phyloP scores from a whole-genome alignment of 2,888 invertebrate genomes.

The Drosophila trichaetosa region DNA sequence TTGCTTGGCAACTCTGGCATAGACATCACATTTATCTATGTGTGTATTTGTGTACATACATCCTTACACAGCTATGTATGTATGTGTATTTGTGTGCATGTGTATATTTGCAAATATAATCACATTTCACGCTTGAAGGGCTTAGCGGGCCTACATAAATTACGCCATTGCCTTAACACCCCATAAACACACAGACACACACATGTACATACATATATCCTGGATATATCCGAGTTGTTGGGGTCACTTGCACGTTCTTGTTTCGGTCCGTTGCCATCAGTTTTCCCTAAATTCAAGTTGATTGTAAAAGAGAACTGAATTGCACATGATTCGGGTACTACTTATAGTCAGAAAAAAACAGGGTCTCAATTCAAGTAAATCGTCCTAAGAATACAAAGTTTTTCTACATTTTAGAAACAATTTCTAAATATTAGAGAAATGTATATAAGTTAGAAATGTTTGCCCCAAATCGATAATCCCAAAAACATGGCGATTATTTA shows the following conservation, averaged over 20 bases:
- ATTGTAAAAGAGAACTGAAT: neutral
- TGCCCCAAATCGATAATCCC: neutral
- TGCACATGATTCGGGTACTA: neutral
- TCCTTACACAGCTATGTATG: conserved; percentile 19
- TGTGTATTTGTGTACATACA: neutral
- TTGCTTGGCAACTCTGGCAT: conserved; percentile 36
- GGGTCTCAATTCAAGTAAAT: neutral
- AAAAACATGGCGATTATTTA: neutral
- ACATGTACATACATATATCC: conserved; percentile 1
- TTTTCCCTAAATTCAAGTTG: conserved; percentile 34
- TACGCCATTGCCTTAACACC: conserved; percentile 59
- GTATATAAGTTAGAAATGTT: neutral
- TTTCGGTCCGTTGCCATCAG: conserved; percentile 15
- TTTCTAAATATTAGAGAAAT: neutral
- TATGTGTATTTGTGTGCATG: neutral
- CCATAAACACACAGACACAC: conserved; percentile 1
- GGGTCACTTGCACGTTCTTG: conserved; percentile 71
- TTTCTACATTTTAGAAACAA: neutral
- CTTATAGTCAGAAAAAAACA: neutral
- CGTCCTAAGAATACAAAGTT: neutral
- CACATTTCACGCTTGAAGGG: conserved; percentile 73
- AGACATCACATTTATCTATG: neutral
- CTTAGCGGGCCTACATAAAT: conserved; percentile 73
- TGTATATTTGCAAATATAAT: conserved; percentile 56
- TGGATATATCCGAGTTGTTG: conserved; percentile 29